Evolutionary conservation across 2,888 invertebrate genomes (phyloP), one percentile per base, ranked within the genome.

Genomic region (Acanthosepion lycidas): DNA sequence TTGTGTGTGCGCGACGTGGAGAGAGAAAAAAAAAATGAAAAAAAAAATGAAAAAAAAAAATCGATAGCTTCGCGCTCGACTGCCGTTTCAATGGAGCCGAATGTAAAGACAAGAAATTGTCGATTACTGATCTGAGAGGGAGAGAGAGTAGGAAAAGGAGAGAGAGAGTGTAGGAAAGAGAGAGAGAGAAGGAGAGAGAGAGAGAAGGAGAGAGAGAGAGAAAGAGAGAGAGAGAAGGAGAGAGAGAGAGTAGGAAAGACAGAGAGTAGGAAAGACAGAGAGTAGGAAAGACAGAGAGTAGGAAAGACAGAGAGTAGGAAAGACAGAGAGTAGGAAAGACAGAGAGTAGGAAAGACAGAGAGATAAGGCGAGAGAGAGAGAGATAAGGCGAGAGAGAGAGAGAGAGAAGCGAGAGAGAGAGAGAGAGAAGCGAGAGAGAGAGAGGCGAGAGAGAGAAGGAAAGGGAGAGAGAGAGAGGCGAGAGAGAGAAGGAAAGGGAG

Each of bases 141-240:
- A 78, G n/a, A 0, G n/a, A 9, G 0, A n/a, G 26, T 23, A 20
- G 18, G 4, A 9, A 20, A 9, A 20, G 18, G 59, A 59, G 59
- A 59, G 59, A 59, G 8, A 23, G 5, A 8, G n/a, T n/a, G n/a
- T n/a, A n/a, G n/a, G n/a, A n/a, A n/a, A 59, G 59, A 59, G 59
- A 20, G 18, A 59, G 59, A 3, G 59, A 0, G 15, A 59, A 59
- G 18, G 5, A 20, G 59, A 59, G 28, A 15, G 94, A 59, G 33
- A 59, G 94, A 53, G 55, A 59, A 6, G 18, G 53, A 15, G 8
- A n/a, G 12, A 1, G 26, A 55, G 55, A 20, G 12, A 33, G 55
- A 55, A 3, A 33, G 55, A 15, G 23, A 23, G 15, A 33, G 42
- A 15, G 33, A 12, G 33, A 9, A 20, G 8, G 8, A 98, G 49